Conservation (phyloP, 2,888 invertebrate species). For the Melikaiella ostensackeni region DNA sequence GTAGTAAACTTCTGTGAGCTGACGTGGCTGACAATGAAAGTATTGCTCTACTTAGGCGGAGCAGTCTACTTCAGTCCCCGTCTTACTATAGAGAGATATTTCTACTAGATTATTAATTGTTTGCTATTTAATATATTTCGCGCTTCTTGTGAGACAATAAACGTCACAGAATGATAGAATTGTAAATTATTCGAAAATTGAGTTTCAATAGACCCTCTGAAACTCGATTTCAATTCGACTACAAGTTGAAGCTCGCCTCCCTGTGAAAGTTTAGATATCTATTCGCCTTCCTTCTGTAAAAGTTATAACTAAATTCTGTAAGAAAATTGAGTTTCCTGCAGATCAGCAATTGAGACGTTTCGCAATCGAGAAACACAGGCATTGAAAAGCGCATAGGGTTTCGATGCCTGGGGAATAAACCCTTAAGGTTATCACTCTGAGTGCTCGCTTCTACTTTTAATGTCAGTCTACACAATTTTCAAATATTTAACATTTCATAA, state of each 20-base stretch:
- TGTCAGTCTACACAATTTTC: background rate
- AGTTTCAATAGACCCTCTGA: background rate
- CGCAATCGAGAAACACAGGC: conserved; percentile 11
- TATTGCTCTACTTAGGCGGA: background rate
- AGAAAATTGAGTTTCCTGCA: conserved; percentile 28
- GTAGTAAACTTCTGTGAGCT: background rate
- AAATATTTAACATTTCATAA: background rate
- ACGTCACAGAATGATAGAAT: background rate
- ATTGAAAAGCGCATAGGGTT: background rate
- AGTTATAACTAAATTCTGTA: conserved; percentile 29
- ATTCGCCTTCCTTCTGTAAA: conserved; percentile 35
- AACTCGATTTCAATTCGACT: conserved; percentile 23
- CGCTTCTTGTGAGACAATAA: background rate
- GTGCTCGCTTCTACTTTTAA: background rate
- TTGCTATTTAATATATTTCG: background rate
- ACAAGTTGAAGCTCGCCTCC: conserved; percentile 7
- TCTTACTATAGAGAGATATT: background rate
- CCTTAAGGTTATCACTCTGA: conserved; percentile 11
- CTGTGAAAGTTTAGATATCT: conserved; percentile 28
- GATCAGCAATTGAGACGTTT: conserved; percentile 34
- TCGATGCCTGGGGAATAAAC: background rate
- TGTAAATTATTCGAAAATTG: conserved; percentile 11
- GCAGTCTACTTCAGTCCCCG: background rate
- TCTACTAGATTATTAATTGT: background rate
- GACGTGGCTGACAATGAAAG: background rate